These are phyloP conservation scores for Drosophila pseudotakahashii DNA, from an alignment of 2,888 invertebrate genomes.

Conservation along the genomic window DNA sequence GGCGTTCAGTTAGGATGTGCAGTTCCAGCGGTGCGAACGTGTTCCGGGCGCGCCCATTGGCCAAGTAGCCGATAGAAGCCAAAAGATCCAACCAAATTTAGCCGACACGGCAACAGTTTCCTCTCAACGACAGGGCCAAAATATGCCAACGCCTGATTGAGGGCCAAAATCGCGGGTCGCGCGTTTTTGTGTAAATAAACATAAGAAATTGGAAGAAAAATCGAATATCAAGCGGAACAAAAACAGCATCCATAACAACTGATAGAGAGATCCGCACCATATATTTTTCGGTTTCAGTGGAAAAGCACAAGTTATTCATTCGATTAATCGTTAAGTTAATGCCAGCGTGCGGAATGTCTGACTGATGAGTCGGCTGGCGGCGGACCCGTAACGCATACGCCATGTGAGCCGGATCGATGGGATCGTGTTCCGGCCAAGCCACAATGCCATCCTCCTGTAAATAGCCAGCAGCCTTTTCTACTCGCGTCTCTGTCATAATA, in stretches of 20 bases:
- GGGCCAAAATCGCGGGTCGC: slow-evolving; percentile 43
- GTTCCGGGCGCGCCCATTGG: slow-evolving; percentile 76
- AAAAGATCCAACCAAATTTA: slow-evolving; percentile 26
- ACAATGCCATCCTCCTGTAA: slow-evolving; percentile 40
- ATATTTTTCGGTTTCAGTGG: slow-evolving; percentile 33
- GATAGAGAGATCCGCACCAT: slow-evolving; percentile 14
- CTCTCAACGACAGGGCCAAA: slow-evolving; percentile 17
- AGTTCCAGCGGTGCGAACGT: slow-evolving; percentile 83
- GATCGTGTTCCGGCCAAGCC: slow-evolving; percentile 38
- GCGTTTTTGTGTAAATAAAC: slow-evolving; percentile 55
- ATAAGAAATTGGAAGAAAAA: slow-evolving; percentile 24
- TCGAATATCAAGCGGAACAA: slow-evolving; percentile 4
- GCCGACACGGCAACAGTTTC: slow-evolving; percentile 39
- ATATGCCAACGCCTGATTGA: slow-evolving; percentile 52
- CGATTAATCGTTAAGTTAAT: slow-evolving; percentile 2
- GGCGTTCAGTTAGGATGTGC: slow-evolving; percentile 82
- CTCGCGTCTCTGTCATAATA: slow-evolving; percentile 21
- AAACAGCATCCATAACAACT: slow-evolving; percentile 6
- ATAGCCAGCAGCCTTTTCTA: slow-evolving; percentile 40
- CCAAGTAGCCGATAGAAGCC: slow-evolving; percentile 39
- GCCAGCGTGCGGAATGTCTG: slow-evolving; percentile 22
- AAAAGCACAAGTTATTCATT: slow-evolving; percentile 1
- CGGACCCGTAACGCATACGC: slow-evolving; percentile 27
- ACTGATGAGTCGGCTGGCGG: slow-evolving; percentile 12
- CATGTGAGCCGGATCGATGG: slow-evolving; percentile 46